phyloP scores from a whole-genome alignment of 1,140 invertebrate species.

The Centruroides vittatus region DNA sequence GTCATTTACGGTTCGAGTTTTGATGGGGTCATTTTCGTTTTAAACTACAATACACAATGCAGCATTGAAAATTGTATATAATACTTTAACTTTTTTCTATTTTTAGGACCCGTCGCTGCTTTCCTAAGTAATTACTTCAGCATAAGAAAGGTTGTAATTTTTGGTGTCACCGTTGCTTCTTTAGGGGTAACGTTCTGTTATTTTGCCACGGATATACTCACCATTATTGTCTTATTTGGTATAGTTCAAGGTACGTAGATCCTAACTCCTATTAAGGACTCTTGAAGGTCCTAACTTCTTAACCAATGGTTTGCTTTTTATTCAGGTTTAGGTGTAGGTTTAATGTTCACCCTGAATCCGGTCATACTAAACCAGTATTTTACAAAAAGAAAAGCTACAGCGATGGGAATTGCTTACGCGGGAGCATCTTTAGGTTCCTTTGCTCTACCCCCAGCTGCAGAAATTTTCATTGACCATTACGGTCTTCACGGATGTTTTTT shows the following conservation, averaged over 20 bases:
- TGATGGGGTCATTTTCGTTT: too few relatives aligned
- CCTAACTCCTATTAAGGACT: background rate
- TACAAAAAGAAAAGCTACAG: constrained; percentile 21
- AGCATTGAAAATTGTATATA: too few relatives aligned
- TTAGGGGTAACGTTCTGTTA: too few relatives aligned
- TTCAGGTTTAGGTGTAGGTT: constrained; percentile 25
- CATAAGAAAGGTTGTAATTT: constrained; percentile 11
- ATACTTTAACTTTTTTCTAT: background rate
- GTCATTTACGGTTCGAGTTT: too few relatives aligned
- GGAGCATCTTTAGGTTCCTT: constrained; percentile 28
- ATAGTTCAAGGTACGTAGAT: background rate
- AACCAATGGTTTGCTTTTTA: background rate
- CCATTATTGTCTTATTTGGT: too few relatives aligned
- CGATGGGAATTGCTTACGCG: constrained; percentile 25
- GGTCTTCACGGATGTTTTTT: constrained; percentile 33
- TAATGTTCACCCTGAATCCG: constrained; percentile 25
- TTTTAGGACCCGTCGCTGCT: constrained; percentile 11
- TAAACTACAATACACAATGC: too few relatives aligned
- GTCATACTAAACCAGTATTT: constrained; percentile 26
- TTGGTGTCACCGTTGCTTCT: constrained; percentile 1
- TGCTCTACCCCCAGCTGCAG: constrained; percentile 24
- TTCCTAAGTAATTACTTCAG: constrained; percentile 17
- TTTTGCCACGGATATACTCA: too few relatives aligned
- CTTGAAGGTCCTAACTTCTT: background rate
- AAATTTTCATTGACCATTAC: constrained; percentile 16